phyloP scores from a whole-genome alignment of 1,140 invertebrate genomes.

The Spodoptera litura region DNA sequence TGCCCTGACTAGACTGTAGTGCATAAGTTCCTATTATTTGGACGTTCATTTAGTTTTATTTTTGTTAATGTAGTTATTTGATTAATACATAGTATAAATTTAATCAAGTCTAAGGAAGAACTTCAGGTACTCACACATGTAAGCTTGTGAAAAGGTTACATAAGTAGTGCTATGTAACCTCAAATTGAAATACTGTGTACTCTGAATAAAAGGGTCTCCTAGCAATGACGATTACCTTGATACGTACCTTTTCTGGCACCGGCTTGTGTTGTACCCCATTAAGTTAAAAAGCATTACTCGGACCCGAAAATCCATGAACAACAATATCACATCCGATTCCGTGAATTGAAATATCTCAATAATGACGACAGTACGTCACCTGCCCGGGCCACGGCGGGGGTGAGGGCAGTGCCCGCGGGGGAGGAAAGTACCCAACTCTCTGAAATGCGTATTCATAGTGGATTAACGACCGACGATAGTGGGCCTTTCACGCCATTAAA shows the following conservation, averaged over 20 bases:
- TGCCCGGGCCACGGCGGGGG: conserved; percentile 11
- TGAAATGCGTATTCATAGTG: conserved; percentile 55
- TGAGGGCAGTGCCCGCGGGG: not conserved
- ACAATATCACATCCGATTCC: conserved; percentile 14
- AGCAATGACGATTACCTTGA: too few relatives aligned
- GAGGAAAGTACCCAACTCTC: conserved; percentile 13
- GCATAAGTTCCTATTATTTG: too few relatives aligned
- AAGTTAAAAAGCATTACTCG: not conserved
- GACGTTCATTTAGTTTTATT: too few relatives aligned
- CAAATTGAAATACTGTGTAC: not conserved
- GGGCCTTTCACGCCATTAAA: conserved; percentile 61
- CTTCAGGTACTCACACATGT: too few relatives aligned
- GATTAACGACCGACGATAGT: conserved; percentile 61
- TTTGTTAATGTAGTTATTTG: too few relatives aligned
- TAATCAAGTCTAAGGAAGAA: too few relatives aligned
- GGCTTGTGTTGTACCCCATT: not conserved
- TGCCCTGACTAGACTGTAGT: too few relatives aligned
- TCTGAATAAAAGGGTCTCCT: not conserved
- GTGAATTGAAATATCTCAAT: conserved; percentile 45
- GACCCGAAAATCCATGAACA: conserved; percentile 7
- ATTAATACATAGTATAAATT: too few relatives aligned
- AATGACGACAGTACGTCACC: conserved; percentile 42
- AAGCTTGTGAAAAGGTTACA: too few relatives aligned
- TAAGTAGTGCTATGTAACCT: not conserved
- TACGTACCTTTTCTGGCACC: not conserved